Base-by-base conservation (phyloP, 2,888 invertebrate species). In the Troides oblongomaculatus region DNA sequence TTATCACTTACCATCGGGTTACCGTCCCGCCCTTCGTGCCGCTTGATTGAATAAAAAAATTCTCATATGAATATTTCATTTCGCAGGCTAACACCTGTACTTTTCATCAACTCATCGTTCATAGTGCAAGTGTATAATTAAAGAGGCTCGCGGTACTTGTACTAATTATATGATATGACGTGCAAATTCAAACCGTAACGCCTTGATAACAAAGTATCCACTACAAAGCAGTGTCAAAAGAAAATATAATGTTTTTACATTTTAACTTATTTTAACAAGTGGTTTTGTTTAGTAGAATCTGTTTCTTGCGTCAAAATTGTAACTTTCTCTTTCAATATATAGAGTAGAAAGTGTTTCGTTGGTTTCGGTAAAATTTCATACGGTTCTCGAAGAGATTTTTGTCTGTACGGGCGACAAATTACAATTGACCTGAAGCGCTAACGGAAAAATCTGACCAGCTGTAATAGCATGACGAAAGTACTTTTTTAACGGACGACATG, bases 391-490 rank as follows among this genome's bases (percentile, higher is more conserved):
- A 18, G 23, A 8, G 1, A 60, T 30, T 30, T 43, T 62, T 50
- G 50, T 25, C 8, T 43, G 39, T 39, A 57, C 64, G 39, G 57
- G 21, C 30, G 30, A 18, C 53, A 30, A 53, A 56, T 36, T 30
- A 57, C 58, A 43, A 53, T 57, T 68, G 68, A 64, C 50, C 30
- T 46, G 46, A 59, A 63, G 14, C 30, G 18, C 53, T 36, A 36
- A 59, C 62, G n/a, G 39, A 63, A 64, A 64, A 60, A 43, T 59
- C 56, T 36, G 67, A 53, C 43, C 64, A 14, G 64, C 50, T 6
- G 59, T 56, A 64, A 61, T 60, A 60, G 64, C 68, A 64, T 64
- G 64, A 60, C 64, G 64, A 64, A 69, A 60, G 64, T 53, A 64
- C 62, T 56, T 62, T 64, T 36, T 61, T 64, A 61, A 60, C 64